Percentiles rank a stretch among this genome's conserved stretches.
Evolutionary conservation across 2,888 invertebrate species (phyloP).

Genomic region (Flabesymbios commensalis): DNA sequence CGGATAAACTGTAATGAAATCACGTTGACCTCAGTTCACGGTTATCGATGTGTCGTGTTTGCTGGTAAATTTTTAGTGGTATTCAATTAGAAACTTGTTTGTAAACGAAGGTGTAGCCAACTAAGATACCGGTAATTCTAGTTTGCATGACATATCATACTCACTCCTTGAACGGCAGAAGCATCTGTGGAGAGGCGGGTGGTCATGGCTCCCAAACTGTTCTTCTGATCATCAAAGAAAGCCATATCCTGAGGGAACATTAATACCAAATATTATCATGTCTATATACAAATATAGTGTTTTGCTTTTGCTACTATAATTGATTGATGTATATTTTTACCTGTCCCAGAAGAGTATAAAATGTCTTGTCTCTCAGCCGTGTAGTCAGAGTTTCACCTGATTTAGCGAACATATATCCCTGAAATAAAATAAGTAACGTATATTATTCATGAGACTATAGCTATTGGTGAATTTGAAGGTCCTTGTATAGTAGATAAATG

Average conservation of each 20-base stretch:
- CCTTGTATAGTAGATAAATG: no score
- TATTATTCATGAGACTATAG: no score
- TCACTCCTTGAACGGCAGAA: constrained; percentile 58
- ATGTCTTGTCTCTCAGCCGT: constrained; percentile 19
- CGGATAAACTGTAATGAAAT: no score
- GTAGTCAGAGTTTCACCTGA: constrained; percentile 24
- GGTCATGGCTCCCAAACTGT: constrained; percentile 54
- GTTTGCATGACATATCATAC: constrained; percentile 30
- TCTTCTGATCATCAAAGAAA: constrained; percentile 57
- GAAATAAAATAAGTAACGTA: no score
- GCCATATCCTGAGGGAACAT: constrained; percentile 50
- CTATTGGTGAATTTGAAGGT: no score
- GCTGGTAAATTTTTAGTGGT: no score
- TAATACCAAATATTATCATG: not conserved
- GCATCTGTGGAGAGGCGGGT: constrained; percentile 59
- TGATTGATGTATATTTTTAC: no score
- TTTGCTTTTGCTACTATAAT: no score
- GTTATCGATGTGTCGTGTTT: no score
- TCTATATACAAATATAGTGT: no score
- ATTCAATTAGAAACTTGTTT: no score
- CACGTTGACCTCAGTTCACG: no score
- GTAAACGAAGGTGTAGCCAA: not conserved
- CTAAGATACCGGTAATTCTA: not conserved
- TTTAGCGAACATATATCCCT: constrained; percentile 16
- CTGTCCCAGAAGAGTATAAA: constrained; percentile 18